These are phyloP conservation scores for Lottia gigantea DNA, from an alignment of 2,888 invertebrate species.

Conservation along the genomic window DNA sequence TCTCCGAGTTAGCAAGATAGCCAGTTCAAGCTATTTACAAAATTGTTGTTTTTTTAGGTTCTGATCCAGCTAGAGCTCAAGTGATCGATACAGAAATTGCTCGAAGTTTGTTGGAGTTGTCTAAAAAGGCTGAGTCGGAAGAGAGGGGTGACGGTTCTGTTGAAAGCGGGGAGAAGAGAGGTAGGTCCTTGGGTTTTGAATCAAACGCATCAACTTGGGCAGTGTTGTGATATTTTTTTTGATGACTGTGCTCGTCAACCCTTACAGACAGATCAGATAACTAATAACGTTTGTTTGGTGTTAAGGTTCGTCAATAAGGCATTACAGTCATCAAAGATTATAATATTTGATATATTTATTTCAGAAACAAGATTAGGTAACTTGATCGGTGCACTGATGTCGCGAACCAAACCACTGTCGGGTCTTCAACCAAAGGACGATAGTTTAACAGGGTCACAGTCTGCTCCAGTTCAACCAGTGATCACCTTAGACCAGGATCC, in stretches of 20 bases:
- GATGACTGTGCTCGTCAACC: too few relatives aligned
- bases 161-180: background rate
- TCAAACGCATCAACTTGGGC: too few relatives aligned
- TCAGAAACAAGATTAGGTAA: constrained; percentile 51
- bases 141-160: background rate
- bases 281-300: too few relatives aligned
- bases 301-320: too few relatives aligned
- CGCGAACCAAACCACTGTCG: constrained; percentile 37
- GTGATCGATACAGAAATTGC: constrained; percentile 50
- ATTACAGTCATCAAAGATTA: too few relatives aligned
- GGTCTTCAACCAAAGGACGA: constrained; percentile 32
- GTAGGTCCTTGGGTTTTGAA: too few relatives aligned
- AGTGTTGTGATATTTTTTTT: too few relatives aligned
- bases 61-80: constrained; percentile 13
- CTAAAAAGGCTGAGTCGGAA: constrained; percentile 25
- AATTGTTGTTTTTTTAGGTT: background rate
- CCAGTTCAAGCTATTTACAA: too few relatives aligned
- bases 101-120: constrained; percentile 63
- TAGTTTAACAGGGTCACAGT: background rate
- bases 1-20: too few relatives aligned
- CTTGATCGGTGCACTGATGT: constrained; percentile 43
- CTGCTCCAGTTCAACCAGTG: too few relatives aligned
- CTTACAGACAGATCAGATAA: too few relatives aligned
- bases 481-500: too few relatives aligned
- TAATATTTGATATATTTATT: background rate